These are phyloP conservation scores for Sthenelais limicola DNA, from an alignment of 2,888 invertebrate genomes.

Conservation along the genomic window DNA sequence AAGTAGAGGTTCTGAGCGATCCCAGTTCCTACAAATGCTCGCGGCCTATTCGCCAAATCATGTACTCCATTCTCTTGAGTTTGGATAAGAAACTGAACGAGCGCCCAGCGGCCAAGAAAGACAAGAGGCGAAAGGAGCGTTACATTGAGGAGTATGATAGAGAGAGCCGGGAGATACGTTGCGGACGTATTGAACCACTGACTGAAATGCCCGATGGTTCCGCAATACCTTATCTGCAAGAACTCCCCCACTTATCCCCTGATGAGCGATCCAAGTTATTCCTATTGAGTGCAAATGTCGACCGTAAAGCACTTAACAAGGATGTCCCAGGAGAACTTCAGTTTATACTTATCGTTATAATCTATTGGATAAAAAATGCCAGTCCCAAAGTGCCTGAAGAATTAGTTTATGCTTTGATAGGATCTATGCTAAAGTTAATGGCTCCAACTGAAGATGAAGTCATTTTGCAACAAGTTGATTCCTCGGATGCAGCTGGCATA, in stretches of 20 bases:
- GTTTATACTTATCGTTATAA: constrained; percentile 44
- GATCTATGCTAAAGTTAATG: constrained; percentile 41
- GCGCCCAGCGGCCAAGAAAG: not conserved
- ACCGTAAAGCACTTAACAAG: constrained; percentile 45
- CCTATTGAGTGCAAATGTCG: constrained; percentile 19
- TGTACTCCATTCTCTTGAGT: constrained; percentile 65
- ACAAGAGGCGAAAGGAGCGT: not conserved
- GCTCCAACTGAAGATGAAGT: not conserved
- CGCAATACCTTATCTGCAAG: constrained; percentile 24
- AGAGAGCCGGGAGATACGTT: constrained; percentile 51
- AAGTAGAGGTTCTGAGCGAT: constrained; percentile 61
- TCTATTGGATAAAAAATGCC: constrained; percentile 58
- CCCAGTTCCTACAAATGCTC: constrained; percentile 61
- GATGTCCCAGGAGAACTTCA: constrained; percentile 35
- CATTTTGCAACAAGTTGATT: too few species aligned
- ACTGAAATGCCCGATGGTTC: not conserved
- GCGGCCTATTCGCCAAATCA: constrained; percentile 56
- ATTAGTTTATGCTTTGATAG: constrained; percentile 53
- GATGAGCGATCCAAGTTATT: not conserved
- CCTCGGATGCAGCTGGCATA: not conserved
- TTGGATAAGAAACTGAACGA: constrained; percentile 41
- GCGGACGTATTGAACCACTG: constrained; percentile 18
- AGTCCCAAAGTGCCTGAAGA: constrained; percentile 54
- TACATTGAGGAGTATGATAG: constrained; percentile 59
- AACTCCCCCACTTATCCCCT: constrained; percentile 9